Evolutionary conservation across 2,797 vertebrate genomes (phyloP), one percentile per base, ranked within the genome.

Genomic region (Vipera latastei): DNA sequence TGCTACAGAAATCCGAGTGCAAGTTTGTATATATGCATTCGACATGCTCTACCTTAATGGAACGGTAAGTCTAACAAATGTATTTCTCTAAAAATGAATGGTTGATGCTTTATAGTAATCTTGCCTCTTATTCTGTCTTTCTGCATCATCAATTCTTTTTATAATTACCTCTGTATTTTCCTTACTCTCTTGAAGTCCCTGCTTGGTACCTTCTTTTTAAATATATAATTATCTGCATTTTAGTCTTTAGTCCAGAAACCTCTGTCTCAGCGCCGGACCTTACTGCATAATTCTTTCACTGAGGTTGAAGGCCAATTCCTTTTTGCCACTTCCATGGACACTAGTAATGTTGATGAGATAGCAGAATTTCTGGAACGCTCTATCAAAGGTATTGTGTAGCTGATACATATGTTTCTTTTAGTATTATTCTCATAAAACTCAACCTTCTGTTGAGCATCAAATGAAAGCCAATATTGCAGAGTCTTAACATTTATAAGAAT

Each of bases 351-450:
- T 0, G 98, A 99, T 38, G 88, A 97, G 96, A 99, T 99, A 5
- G 98, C 98, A 0, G 98, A 99, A 94, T 99, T 99, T 96, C 96
- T 99, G 95, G 99, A 99, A 96, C 98, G 98, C 96, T 99, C 99
- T 0, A 98, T 99, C 95, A 98, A 98, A 98, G 99, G 99, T 94
- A 90, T 51, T 89, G 32, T 38, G 9, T 44, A 55, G 55, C 73
- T 32, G 28, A 25, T 73, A n/a, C 14, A 53, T 11, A 32, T 1
- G 1, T 59, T 51, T 83, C 28, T 32, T 28, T 48, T 61, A 90
- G 69, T n/a, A 28, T 38, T 86, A 3, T 92, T 86, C n/a, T 28
- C 44, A 57, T n/a, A n/a, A 44, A 44, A 53, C 22, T 38, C 22
- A 32, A 6, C 0, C 7, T 48, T 53, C 7, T 26, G 1, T 32